Evolutionary conservation across 1,140 invertebrate species (phyloP), one percentile per base, ranked within the genome.

Genomic region (Epicauta chinensis): DNA sequence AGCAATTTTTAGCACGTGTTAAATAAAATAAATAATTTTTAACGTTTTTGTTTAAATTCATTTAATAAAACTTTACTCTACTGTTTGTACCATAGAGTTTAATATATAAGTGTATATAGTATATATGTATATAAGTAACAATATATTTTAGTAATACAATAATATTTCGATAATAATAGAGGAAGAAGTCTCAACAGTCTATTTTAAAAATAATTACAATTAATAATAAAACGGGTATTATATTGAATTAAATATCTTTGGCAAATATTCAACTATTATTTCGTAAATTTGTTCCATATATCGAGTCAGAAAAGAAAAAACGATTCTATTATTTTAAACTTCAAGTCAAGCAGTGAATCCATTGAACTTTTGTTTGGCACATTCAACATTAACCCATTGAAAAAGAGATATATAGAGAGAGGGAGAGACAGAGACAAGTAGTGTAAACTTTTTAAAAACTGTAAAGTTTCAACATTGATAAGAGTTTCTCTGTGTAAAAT

Each of bases 1-100:
- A 77, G 38, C 75, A 77, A 53, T 77, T 79, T 48, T 38, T 69
- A n/a, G 62, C 59, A 51, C 6, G 17, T 43, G 15, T 47, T 38
- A 14, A 43, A 29, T 23, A 23, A 23, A 7, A 23, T 2, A 23
- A n/a, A 23, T 23, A 23, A 23, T 23, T n/a, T n/a, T n/a, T 5
- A 23, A 23, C 4, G 23, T 5, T 2, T 23, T 5, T 23, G 7
- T 5, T 23, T 23, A 23, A 23, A 23, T 23, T 23, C 4, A 23
- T 23, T 23, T 23, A 23, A 23, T 23, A 23, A 23, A 23, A 23
- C 23, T 23, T 23, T 23, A 23, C 23, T 23, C 23, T 23, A 23
- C 23, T 23, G 4, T 23, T 23, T 23, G 23, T 23, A 23, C 23
- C 23, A 37, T 37, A 13, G 35, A 37, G 35, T 37, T 37, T 12